Evolutionary conservation across 2,113 vertebrate species (phyloP).

Genomic region (Atrichornis clamosus): DNA sequence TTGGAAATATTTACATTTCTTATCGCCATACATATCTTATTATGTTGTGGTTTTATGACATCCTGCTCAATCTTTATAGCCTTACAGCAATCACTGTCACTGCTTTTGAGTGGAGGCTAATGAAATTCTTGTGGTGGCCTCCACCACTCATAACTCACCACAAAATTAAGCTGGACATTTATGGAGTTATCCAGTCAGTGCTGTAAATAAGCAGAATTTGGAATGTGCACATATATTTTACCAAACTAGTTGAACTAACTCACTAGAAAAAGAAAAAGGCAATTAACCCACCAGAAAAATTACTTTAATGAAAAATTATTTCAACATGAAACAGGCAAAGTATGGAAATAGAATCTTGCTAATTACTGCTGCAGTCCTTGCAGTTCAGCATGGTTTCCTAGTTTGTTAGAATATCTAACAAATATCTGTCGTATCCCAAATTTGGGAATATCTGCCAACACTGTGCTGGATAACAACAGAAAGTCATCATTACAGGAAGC

Average conservation of each 20-base stretch:
- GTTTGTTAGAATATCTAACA: too few relatives aligned
- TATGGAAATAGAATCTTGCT: not conserved
- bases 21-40: too few relatives aligned
- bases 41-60: not conserved
- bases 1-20: not conserved
- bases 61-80: not conserved
- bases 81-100: not conserved
- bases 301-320: not conserved
- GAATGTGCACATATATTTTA: not conserved
- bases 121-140: not conserved
- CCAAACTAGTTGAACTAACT: not conserved
- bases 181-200: not conserved
- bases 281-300: not conserved
- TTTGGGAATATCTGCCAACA: not conserved
- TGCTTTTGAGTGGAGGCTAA: not conserved
- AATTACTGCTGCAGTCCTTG: not conserved
- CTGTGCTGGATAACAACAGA: not conserved
- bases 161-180: not conserved
- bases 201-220: not conserved
- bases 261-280: not conserved
- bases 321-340: not conserved
- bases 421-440: too few relatives aligned
- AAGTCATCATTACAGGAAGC: not conserved
- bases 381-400: not conserved
- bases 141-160: not conserved